Evolutionary conservation across 2,113 vertebrate genomes (phyloP), one percentile per base, ranked within the genome.

Genomic region (Crotalus tigris): DNA sequence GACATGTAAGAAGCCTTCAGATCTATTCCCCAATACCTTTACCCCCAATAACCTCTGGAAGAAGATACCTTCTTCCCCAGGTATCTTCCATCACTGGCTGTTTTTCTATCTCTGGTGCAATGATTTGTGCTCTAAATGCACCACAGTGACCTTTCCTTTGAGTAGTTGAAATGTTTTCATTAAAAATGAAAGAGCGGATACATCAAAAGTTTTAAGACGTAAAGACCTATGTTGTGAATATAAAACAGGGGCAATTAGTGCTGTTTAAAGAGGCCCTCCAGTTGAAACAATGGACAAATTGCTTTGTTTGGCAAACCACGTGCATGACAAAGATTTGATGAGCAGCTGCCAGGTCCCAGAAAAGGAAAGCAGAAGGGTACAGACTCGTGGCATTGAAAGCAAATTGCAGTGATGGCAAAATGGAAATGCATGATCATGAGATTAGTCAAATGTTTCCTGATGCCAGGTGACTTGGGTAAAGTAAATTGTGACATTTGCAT

Each of bases 151-250:
- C 95, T 95, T 94, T 96, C 96, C 94, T 95, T 92, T 90, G 69
- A 94, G 89, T 21, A 75, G 23, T 1, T 94, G 93, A 92, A 94
- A 96, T 95, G 92, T 95, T 96, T 97, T 94, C 92, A 96, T 95
- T 96, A 97, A 95, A 96, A 95, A 95, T 93, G 95, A 96, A 97
- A 94, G 33, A 95, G 92, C 87, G 91, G 95, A 92, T 95, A 95
- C 93, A 96, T 90, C 94, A 94, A 91, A 95, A 95, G 89, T 87
- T 96, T 97, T 87, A 94, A 90, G 90, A 90, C 21, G 39, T 17
- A 91, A 92, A 95, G 93, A 92, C 93, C 91, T 89, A 75, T 51
- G 95, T 88, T 92, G 91, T 93, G 95, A 94, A 96, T 97, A 89
- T 88, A 94, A 96, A 97, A 51, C 3, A 96, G 94, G 92, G 57